Conservation (phyloP, 1,140 invertebrate species). For the Theocolax elegans region DNA sequence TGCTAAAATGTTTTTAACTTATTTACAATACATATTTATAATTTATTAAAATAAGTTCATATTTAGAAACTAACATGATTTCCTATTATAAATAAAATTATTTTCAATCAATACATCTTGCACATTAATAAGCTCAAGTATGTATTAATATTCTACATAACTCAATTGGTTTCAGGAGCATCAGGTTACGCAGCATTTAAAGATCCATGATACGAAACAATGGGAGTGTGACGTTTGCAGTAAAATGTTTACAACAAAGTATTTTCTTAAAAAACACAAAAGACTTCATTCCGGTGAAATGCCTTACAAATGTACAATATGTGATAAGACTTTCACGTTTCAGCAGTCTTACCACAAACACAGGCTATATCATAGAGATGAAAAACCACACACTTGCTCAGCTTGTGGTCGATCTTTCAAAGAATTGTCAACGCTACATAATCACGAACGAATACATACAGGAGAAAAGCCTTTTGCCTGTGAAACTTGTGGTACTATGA, state of each 20-base stretch:
- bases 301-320: slow-evolving; percentile 85
- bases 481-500: slow-evolving; percentile 83
- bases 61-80: too few species aligned
- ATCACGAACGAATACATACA: slow-evolving; percentile 88
- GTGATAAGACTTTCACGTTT: slow-evolving; percentile 89
- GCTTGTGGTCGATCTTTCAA: slow-evolving; percentile 87
- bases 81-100: too few species aligned
- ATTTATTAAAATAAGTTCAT: too few species aligned
- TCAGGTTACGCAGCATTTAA: slow-evolving; percentile 66
- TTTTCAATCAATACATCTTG: too few species aligned
- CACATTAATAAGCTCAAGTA: too few species aligned
- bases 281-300: slow-evolving; percentile 87
- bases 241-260: slow-evolving; percentile 89
- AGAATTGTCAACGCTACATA: slow-evolving; percentile 88
- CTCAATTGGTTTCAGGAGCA: too few species aligned
- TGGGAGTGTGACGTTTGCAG: slow-evolving; percentile 88
- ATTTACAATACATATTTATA: too few species aligned
- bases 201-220: slow-evolving; percentile 71
- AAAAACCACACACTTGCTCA: slow-evolving; percentile 83
- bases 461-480: slow-evolving; percentile 93
- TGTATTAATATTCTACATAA: too few species aligned
- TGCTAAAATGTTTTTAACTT: too few species aligned
- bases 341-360: slow-evolving; percentile 94
- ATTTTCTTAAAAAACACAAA: slow-evolving; percentile 91
- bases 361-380: slow-evolving; percentile 85